Evolutionary conservation across 2,113 vertebrate genomes (phyloP), one percentile per base, ranked within the genome.

Genomic region (Saguinus imperator): DNA sequence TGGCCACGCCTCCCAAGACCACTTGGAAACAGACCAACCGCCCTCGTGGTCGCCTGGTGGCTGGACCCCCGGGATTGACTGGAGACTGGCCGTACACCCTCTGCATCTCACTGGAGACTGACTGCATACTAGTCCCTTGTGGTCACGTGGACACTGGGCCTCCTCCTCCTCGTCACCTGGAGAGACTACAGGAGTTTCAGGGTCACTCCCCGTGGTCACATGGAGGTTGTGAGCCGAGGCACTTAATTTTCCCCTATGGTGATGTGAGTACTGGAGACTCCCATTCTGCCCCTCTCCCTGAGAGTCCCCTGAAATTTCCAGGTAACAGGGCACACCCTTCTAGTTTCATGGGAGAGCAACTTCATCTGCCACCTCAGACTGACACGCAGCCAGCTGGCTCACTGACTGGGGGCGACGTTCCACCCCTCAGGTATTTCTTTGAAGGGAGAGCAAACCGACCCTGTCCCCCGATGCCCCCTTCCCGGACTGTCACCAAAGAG

Each of bases 401-500:
- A 7, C 73, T 29, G 55, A 37, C 43, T 20, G 40, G 57, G 6
- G 20, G 43, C 57, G 4, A 0, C 1, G 43, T 57, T 81, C 70
- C 55, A 20, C 6, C 43, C 57, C 73, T 96, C 70, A 87, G 68
- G 85, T 72, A 66, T 87, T 68, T 87, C 27, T 94, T 55, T 95
- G 72, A 43, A 87, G 18, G 75, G 66, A 77, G 64, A 80, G 40
- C 25, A 76, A 45, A 79, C 17, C n/a, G 0, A 0, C n/a, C n/a
- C 77, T 25, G 32, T 25, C 35, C 85, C 45, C 61, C 7, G n/a
- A 91, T 1, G 14, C 18, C 70, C 91, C 61, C 61, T 82, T 61
- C 52, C 50, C 40, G 27, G 58, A n/a, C 80, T 94, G 96, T 97
- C 94, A 92, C 93, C 91, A 96, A 93, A 96, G 94, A 96, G 58